Conservation (phyloP, 1,140 invertebrate species). For the Procambarus virginalis region DNA sequence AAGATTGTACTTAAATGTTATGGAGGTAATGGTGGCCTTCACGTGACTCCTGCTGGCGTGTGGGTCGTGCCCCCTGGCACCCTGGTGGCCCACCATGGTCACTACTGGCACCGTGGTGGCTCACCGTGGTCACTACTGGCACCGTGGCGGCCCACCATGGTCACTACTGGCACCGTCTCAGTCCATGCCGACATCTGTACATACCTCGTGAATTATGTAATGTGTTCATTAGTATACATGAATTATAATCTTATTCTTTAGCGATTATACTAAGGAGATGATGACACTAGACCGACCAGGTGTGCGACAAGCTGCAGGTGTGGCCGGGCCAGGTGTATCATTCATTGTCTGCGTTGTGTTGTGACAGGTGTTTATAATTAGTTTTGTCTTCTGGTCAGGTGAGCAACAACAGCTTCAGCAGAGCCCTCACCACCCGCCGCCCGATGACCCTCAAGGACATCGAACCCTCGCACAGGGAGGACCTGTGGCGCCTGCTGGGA, state of each 20-base stretch:
- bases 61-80: no score
- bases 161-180: not conserved
- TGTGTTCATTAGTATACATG: not conserved
- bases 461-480: constrained; percentile 50
- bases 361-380: not conserved
- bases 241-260: not conserved
- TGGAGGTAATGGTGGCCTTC: no score
- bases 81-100: no score
- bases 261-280: not conserved
- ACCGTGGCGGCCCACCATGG: no score
- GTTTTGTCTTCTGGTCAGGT: not conserved
- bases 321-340: not conserved
- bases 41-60: no score
- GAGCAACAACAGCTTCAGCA: constrained; percentile 65
- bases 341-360: not conserved
- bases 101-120: no score
- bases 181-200: not conserved
- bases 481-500: constrained; percentile 54
- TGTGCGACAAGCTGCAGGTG: not conserved
- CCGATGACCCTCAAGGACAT: constrained; percentile 54
- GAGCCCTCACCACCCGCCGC: constrained; percentile 45
- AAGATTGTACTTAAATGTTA: no score
- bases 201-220: not conserved
- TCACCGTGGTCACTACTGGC: not conserved
- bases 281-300: not conserved